phyloP scores from a whole-genome alignment of 2,888 invertebrate species.

The Bombyx huttoni region DNA sequence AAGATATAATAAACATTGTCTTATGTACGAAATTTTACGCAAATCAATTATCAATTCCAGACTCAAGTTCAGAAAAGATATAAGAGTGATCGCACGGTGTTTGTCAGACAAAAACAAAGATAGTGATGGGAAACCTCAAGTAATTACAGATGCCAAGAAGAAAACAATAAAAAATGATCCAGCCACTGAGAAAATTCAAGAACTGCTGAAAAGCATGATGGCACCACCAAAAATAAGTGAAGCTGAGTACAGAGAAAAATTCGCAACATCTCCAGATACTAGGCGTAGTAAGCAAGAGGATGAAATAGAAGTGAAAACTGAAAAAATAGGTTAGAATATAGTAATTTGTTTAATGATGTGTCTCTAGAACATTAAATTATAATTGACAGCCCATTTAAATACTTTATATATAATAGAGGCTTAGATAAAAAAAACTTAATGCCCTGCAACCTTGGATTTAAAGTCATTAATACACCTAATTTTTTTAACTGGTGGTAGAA shows the following conservation, averaged over 20 bases:
- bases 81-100: slow-evolving; percentile 14
- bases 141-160: slow-evolving; percentile 17
- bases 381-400: no score
- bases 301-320: slow-evolving; percentile 39
- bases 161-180: slow-evolving; percentile 23
- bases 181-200: slow-evolving; percentile 52
- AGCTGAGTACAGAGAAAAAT: slow-evolving; percentile 43
- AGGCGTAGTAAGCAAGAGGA: slow-evolving; percentile 28
- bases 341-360: not conserved
- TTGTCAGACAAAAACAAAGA: slow-evolving; percentile 17
- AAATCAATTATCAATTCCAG: not conserved
- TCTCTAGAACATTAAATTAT: no score
- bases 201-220: slow-evolving; percentile 53
- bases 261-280: slow-evolving; percentile 41
- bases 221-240: slow-evolving; percentile 47
- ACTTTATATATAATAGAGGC: no score
- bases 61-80: slow-evolving; percentile 2
- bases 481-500: no score
- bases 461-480: no score
- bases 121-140: slow-evolving; percentile 28
- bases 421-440: no score
- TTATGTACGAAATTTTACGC: slow-evolving; percentile 2
- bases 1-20: slow-evolving; percentile 5
- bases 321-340: slow-evolving; percentile 41
- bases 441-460: no score